Conservation (phyloP, 2,888 invertebrate genomes). For the Euclidia mi region DNA sequence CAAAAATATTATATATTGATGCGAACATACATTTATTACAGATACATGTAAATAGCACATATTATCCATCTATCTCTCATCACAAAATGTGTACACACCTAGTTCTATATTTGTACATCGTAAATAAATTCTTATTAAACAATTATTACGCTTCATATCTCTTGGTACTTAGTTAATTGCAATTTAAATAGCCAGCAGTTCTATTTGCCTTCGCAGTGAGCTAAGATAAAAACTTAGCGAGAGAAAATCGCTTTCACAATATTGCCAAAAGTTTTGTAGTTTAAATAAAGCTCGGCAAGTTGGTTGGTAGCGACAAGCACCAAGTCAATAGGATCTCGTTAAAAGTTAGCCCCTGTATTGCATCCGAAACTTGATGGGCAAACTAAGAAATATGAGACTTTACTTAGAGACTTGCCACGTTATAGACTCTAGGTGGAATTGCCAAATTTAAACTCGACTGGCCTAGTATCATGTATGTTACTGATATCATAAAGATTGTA, state of each 20-base stretch:
- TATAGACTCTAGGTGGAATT: no score
- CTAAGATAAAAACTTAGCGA: conserved; percentile 52
- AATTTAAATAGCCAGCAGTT: conserved; percentile 45
- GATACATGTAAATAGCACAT: no score
- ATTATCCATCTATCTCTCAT: no score
- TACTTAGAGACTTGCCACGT: neutral
- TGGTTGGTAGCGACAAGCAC: conserved; percentile 66
- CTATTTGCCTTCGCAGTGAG: conserved; percentile 41
- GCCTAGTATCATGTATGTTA: no score
- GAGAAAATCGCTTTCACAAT: conserved; percentile 61
- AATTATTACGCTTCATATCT: conserved; percentile 10
- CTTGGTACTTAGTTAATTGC: conserved; percentile 47
- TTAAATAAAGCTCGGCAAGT: conserved; percentile 77
- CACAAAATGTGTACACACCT: no score
- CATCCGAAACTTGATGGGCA: conserved; percentile 60
- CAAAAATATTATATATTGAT: no score
- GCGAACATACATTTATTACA: no score
- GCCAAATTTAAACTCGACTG: no score
- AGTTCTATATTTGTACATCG: no score
- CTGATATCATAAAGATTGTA: no score
- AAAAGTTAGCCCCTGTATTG: conserved; percentile 69
- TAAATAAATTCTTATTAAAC: no score
- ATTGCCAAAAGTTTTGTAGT: conserved; percentile 68
- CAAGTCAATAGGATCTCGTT: conserved; percentile 81
- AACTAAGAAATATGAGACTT: conserved; percentile 33